These are phyloP conservation scores for Etheostoma nigrum DNA, from an alignment of 2,797 vertebrate genomes.

Conservation along the genomic window DNA sequence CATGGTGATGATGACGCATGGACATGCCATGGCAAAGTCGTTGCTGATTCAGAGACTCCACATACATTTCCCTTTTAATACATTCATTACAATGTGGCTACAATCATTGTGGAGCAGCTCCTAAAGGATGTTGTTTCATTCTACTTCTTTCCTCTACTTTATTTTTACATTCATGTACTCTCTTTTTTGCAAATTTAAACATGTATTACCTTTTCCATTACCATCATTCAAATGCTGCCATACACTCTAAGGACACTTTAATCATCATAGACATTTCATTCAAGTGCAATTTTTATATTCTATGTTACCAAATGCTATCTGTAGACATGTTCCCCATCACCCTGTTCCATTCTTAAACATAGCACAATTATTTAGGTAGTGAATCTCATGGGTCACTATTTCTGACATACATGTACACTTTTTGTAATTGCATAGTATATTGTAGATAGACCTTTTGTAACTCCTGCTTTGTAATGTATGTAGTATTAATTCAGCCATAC, in stretches of 20 bases:
- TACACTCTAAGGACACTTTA: too few relatives aligned
- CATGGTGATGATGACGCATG: not conserved
- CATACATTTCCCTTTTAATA: not conserved
- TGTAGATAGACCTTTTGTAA: not conserved
- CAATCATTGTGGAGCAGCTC: not conserved
- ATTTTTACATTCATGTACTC: not conserved
- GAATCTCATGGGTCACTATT: not conserved
- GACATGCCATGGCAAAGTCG: not conserved
- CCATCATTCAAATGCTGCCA: not conserved
- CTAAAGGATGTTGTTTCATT: not conserved
- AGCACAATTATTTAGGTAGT: not conserved
- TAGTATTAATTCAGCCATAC: not conserved
- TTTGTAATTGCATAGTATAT: not conserved
- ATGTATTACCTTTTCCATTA: not conserved
- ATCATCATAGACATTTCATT: not conserved
- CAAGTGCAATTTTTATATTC: not conserved
- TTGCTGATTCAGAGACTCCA: not conserved
- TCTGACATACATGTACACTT: not conserved
- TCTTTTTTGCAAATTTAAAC: not conserved
- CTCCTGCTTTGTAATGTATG: conserved; percentile 5
- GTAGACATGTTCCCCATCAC: not conserved
- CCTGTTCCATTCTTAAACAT: not conserved
- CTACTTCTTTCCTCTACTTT: not conserved
- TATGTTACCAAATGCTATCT: not conserved
- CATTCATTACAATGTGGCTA: not conserved